Conservation (phyloP, 2,113 vertebrate species). For the Periophthalmodon schlosseri region DNA sequence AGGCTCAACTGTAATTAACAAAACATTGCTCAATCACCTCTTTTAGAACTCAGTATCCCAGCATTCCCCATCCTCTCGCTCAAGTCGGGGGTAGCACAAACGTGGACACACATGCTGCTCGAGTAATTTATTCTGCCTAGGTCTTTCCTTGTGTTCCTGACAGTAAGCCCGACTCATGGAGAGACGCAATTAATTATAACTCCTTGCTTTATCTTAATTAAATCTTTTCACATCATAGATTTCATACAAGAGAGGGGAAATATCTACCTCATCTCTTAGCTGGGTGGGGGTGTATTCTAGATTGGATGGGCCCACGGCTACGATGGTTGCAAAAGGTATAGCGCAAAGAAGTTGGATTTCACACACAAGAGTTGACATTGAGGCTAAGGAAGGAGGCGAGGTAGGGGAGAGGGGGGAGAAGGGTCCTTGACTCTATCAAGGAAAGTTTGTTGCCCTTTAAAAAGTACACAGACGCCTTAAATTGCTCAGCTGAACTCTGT, state of each 20-base stretch:
- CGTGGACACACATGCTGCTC: conserved; percentile 12
- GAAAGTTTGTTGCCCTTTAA: conserved; percentile 68
- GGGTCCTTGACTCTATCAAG: conserved; percentile 60
- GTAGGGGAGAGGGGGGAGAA: neutral
- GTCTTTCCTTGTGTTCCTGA: conserved; percentile 71
- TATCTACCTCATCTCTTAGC: conserved; percentile 71
- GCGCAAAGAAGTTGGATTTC: conserved; percentile 50
- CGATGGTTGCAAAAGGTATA: conserved; percentile 64
- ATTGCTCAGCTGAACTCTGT: conserved; percentile 46
- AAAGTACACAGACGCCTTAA: conserved; percentile 54
- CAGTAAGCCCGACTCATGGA: conserved; percentile 64
- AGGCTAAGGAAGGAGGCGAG: neutral
- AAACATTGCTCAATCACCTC: conserved; percentile 50
- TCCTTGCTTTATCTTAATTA: conserved; percentile 81
- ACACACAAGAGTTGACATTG: conserved; percentile 48
- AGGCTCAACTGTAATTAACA: neutral
- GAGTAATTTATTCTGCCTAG: conserved; percentile 71
- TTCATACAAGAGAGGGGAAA: conserved; percentile 72
- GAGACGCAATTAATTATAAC: conserved; percentile 79
- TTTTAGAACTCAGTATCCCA: conserved; percentile 35
- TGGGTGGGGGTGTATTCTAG: conserved; percentile 9
- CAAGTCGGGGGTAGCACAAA: conserved; percentile 7
- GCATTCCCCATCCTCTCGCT: conserved; percentile 24
- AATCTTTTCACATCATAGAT: conserved; percentile 81
- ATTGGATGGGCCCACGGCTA: conserved; percentile 14